Evolutionary conservation across 2,113 vertebrate species (phyloP), one percentile per base, ranked within the genome.

Genomic region (Otis tarda): DNA sequence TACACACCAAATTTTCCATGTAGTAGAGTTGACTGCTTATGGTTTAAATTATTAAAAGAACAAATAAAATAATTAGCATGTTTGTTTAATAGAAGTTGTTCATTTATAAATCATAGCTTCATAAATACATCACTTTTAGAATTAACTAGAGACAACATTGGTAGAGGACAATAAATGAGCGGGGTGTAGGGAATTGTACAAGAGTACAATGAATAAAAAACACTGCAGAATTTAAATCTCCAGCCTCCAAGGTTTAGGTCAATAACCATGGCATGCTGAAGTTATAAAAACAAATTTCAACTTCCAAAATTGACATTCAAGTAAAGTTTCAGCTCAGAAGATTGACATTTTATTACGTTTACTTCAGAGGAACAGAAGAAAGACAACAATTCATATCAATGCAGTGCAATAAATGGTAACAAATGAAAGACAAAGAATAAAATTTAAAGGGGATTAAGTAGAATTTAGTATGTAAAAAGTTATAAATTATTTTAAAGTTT

Each of bases 321-420:
- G 28, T 70, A 69, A 86, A 83, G 25, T 63, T 88, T 65, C 31
- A 60, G 5, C 33, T 94, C 27, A 68, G 87, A 91, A 94, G 69
- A 90, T 12, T 87, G 95, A 71, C 39, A 68, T 94, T 94, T 74
- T 95, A 55, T 91, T 93, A 33, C 20, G 71, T 52, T 85, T 91
- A 83, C 52, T 95, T 96, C 83, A 93, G 56, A 56, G 50, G 80
- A 96, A 77, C 31, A 86, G 76, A 61, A 84, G 63, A 84, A 92
- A 87, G 47, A 68, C 64, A 39, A 89, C 39, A 55, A 86, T 83
- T 96, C 39, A 27, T 84, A 85, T 17, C 71, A 69, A 85, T 77
- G 22, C 6, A 74, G 17, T 23, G 11, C 27, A 84, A 84, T 64
- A 95, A 93, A 65, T 78, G 33, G 35, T 45, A 81, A 87, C 16